Evolutionary conservation across 2,113 vertebrate genomes (phyloP).

Genomic region (Speoplatyrhinus poulsoni): DNA sequence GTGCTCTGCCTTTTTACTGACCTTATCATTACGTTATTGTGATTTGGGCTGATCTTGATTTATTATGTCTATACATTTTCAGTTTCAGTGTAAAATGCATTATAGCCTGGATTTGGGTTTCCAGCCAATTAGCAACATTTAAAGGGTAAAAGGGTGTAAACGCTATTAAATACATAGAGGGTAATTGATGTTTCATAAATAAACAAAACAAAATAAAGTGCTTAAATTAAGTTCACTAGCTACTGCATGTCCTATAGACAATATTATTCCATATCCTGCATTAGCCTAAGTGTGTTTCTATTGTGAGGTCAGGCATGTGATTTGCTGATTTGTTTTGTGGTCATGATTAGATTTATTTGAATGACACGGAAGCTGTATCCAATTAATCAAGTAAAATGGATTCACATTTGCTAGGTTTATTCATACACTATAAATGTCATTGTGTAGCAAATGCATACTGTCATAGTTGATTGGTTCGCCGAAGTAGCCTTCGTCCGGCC

Average conservation of each 20-base stretch:
- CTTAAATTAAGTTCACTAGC: neutral
- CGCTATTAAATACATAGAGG: constrained; percentile 14
- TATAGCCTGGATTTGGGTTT: constrained; percentile 31
- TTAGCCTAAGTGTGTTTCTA: too few species aligned
- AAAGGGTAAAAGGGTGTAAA: constrained; percentile 22
- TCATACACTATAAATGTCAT: constrained; percentile 37
- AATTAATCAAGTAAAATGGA: constrained; percentile 59
- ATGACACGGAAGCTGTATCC: constrained; percentile 36
- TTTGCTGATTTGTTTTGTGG: constrained; percentile 41
- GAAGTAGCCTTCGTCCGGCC: constrained; percentile 44
- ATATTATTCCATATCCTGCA: neutral
- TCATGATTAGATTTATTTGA: constrained; percentile 62
- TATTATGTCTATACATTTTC: constrained; percentile 66
- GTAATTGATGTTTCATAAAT: neutral
- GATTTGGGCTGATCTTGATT: constrained; percentile 71
- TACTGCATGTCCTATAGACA: neutral
- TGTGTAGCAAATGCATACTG: constrained; percentile 36
- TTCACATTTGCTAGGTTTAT: constrained; percentile 62
- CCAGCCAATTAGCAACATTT: constrained; percentile 42
- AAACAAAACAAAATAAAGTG: neutral
- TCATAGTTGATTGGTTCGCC: constrained; percentile 60
- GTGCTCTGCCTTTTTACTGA: constrained; percentile 59
- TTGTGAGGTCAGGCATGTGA: constrained; percentile 34
- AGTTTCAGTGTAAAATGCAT: constrained; percentile 33
- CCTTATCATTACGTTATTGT: constrained; percentile 69